Base-by-base conservation (phyloP, 2,113 vertebrate genomes). In the Trichomycterus rosablanca region DNA sequence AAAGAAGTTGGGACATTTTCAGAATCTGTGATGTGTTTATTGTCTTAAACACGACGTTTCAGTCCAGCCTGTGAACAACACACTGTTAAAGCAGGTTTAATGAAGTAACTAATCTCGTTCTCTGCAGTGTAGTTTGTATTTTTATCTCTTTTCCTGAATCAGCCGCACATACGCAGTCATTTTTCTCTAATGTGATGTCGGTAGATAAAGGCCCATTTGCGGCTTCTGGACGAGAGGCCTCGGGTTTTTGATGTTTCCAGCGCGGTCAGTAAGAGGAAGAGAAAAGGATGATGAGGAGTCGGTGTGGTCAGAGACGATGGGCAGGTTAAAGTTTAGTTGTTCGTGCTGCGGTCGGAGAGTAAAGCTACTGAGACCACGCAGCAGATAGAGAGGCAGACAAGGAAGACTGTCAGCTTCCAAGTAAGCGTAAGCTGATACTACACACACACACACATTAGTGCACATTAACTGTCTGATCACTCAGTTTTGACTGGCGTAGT, bases 161-260 rank as follows among this genome's bases (percentile, higher is more conserved):
- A 34, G 5, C 43, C 57, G 32, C 5, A 28, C 7, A 45, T 8
- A 18, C 19, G 44, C 14, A 24, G 30, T 26, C 40, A 24, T 30
- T 4, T 22, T 43, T 35, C 6, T n/a, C 1, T 20, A 23, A 22
- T 9, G 4, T 45, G 39, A 4, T 46, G 30, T 44, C 30, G 23
- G 24, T 42, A 34, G 52, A 18, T 4, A 22, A 50, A 63, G 18
- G 35, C 43, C 23, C 11, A 9, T 7, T 7, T 66, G 69, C 45
- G 69, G 69, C 55, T 66, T 46, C 15, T 15, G 51, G n/a, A 66
- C 63, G 39, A 19, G 55, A 30, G 26, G n/a, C n/a, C 26, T 30
- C 7, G 26, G 26, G 26, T 30, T 30, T 30, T 30, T 2, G 2
- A 40, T 23, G 2, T n/a, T 45, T 26, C 6, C 7, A 22, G 5